These are phyloP conservation scores for Mechanitis mazaeus DNA, from an alignment of 2,888 invertebrate species.

Conservation along the genomic window DNA sequence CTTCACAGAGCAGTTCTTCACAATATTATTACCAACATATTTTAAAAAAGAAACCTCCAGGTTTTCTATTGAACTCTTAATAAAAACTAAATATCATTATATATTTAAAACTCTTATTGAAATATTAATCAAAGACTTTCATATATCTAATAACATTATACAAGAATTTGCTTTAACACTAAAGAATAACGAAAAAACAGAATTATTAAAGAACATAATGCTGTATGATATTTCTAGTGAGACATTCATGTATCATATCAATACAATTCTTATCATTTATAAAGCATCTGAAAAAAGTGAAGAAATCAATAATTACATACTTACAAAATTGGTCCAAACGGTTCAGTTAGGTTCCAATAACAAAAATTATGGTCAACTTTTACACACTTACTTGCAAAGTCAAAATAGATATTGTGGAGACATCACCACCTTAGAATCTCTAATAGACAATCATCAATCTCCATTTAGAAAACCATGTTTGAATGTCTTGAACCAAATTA, in stretches of 20 bases:
- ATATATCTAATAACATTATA: conserved; percentile 41
- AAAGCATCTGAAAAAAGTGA: conserved; percentile 44
- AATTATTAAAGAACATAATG: conserved; percentile 38
- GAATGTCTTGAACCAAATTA: conserved; percentile 39
- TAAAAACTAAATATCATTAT: conserved; percentile 37
- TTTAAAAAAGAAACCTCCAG: conserved; percentile 43
- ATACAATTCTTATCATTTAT: conserved; percentile 46
- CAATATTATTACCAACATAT: conserved; percentile 39
- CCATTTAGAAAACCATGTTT: conserved; percentile 53
- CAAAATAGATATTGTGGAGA: conserved; percentile 32
- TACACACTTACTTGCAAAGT: conserved; percentile 46
- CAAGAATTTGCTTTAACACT: conserved; percentile 44
- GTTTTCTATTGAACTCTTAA: conserved; percentile 44
- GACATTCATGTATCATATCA: conserved; percentile 44
- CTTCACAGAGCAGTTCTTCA: conserved; percentile 37
- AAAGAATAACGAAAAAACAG: conserved; percentile 29
- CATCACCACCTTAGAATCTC: conserved; percentile 32
- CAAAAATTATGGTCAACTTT: conserved; percentile 49
- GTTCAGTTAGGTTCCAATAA: conserved; percentile 36
- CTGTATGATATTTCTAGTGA: conserved; percentile 36
- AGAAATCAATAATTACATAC: conserved; percentile 41
- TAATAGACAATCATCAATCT: conserved; percentile 47
- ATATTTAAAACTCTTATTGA: conserved; percentile 37
- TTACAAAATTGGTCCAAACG: conserved; percentile 34
- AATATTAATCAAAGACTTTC: conserved; percentile 39